phyloP scores from a whole-genome alignment of 2,888 invertebrate species.

The Galerucella pusilla region DNA sequence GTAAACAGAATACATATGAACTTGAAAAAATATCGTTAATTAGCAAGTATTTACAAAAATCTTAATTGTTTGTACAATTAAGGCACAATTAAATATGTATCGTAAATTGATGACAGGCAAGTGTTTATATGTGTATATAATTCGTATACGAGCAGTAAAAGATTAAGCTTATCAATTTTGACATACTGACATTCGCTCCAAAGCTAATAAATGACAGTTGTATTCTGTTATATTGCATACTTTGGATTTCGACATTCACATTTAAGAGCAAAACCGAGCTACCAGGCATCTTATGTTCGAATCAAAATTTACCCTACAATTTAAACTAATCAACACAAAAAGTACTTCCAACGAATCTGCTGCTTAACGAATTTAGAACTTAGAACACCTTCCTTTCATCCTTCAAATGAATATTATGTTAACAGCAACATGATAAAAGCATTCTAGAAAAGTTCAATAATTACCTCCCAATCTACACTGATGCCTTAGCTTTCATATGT shows the following conservation, averaged over 20 bases:
- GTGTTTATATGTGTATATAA: neutral
- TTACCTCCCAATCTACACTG: too few relatives aligned
- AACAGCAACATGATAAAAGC: too few relatives aligned
- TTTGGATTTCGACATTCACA: neutral
- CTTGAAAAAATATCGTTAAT: constrained; percentile 4
- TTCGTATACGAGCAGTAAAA: too few relatives aligned
- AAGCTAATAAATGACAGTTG: neutral
- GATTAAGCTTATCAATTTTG: neutral
- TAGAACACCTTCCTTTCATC: too few relatives aligned
- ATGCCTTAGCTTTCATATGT: too few relatives aligned
- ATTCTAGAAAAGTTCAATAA: too few relatives aligned
- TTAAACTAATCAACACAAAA: too few relatives aligned
- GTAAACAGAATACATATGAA: neutral
- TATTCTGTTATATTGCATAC: neutral
- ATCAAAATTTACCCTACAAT: too few relatives aligned
- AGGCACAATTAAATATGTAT: neutral
- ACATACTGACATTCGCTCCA: neutral
- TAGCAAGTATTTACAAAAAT: neutral
- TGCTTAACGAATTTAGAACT: too few relatives aligned
- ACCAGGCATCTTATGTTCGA: too few relatives aligned
- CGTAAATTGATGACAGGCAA: neutral
- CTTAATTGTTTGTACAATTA: constrained; percentile 6
- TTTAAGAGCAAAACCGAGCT: neutral
- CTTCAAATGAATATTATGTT: too few relatives aligned
- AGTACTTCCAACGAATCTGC: too few relatives aligned